These are phyloP conservation scores for Drosophila kanapiae DNA, from an alignment of 1,140 invertebrate species.

Conservation along the genomic window DNA sequence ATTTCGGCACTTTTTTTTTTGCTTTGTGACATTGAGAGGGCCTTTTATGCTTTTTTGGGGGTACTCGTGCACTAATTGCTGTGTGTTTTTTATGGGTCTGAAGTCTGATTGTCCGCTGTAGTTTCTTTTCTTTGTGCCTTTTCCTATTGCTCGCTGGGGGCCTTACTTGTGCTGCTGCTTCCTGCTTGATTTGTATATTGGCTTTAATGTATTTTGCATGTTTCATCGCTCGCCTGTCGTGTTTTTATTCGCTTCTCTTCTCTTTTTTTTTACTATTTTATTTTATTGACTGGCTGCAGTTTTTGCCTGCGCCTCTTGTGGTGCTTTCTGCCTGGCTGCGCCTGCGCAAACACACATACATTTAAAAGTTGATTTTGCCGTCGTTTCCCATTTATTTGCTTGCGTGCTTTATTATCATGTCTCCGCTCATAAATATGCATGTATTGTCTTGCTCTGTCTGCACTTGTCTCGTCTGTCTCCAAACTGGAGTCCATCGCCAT, in stretches of 20 bases:
- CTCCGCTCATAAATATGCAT: conserved; percentile 56
- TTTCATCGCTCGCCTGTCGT: conserved; percentile 36
- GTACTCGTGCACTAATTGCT: conserved; percentile 46
- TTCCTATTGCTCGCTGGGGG: conserved; percentile 23
- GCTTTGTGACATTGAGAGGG: conserved; percentile 48
- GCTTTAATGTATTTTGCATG: conserved; percentile 64
- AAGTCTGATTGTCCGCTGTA: conserved; percentile 2
- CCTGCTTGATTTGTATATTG: conserved; percentile 62
- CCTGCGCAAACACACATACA: conserved; percentile 25
- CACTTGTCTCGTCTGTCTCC: conserved; percentile 53
- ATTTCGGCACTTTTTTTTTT: conserved; percentile 18
- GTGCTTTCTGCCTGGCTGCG: conserved; percentile 46
- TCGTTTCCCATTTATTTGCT: conserved; percentile 33
- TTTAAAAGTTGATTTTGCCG: conserved; percentile 8
- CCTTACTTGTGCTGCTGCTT: conserved; percentile 28
- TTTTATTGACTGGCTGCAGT: conserved; percentile 40
- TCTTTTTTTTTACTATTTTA: conserved; percentile 14
- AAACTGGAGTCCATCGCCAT: neutral
- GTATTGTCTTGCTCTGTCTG: conserved; percentile 44
- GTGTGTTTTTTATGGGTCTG: conserved; percentile 30
- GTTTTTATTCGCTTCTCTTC: neutral
- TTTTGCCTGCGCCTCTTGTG: conserved; percentile 9
- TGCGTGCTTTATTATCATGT: conserved; percentile 56
- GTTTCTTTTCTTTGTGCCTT: conserved; percentile 10
- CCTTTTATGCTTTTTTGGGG: conserved; percentile 47